Evolutionary conservation across 2,797 vertebrate genomes (phyloP).

Genomic region (Hydrophis major): DNA sequence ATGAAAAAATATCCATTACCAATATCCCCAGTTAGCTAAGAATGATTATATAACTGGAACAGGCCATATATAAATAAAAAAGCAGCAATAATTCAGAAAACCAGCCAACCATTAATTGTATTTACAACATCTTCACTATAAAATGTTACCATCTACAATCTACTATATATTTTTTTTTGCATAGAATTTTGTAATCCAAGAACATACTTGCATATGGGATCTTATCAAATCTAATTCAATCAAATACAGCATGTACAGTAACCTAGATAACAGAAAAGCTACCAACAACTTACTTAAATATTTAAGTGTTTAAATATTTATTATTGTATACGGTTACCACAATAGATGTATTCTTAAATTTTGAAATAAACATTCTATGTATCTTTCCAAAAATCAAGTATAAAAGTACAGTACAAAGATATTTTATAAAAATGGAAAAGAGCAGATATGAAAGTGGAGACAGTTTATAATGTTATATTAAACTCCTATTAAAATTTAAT

Average conservation of each 20-base stretch:
- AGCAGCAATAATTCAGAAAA: not conserved
- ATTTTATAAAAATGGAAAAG: too few relatives aligned
- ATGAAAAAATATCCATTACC: not conserved
- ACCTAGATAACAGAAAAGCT: not conserved
- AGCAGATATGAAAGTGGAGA: too few relatives aligned
- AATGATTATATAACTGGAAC: not conserved
- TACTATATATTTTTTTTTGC: not conserved
- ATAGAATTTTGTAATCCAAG: not conserved
- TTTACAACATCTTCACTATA: not conserved
- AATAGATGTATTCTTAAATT: not conserved
- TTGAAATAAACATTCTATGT: not conserved
- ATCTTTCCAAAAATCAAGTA: too few relatives aligned
- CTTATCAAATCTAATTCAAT: conserved; percentile 5
- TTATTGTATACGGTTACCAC: not conserved
- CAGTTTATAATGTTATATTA: too few relatives aligned
- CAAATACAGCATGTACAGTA: not conserved
- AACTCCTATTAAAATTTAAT: too few relatives aligned
- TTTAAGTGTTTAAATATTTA: not conserved
- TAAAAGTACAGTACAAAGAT: too few relatives aligned
- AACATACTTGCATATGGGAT: not conserved
- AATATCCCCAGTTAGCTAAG: not conserved
- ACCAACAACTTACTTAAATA: conserved; percentile 7
- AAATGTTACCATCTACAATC: not conserved
- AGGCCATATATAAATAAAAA: not conserved
- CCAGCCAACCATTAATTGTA: not conserved